Base-by-base conservation (phyloP, 2,888 invertebrate species). In the Cantharis flavilabris region DNA sequence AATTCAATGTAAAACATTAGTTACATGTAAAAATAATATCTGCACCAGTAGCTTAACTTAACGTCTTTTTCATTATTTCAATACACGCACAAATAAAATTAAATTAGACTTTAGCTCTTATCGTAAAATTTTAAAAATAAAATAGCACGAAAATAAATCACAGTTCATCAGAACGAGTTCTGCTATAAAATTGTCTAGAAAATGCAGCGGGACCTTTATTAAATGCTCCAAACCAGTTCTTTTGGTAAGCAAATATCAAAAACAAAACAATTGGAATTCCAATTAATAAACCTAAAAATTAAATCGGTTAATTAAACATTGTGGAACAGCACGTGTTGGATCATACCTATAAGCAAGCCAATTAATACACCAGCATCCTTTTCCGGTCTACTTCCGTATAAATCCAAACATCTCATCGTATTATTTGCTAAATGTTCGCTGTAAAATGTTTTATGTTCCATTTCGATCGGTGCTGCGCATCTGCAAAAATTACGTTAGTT, bases 171-270 rank as follows among this genome's bases (percentile, higher is more conserved):
- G 73, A 64, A 70, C 75, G 73, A 3, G 79, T 79, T 33, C 77
- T 77, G 23, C 92, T 93, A 88, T 96, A 96, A 86, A 94, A 93
- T 0, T 94, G 93, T 11, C 94, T 89, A 0, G 93, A 92, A 74
- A 91, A 92, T 28, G 91, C 90, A 0, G 91, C 90, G 0, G 93
- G 92, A 0, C 92, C 91, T 2, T 89, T 90, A 3, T 90, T 88
- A 69, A 91, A 88, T 83, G 91, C 88, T 0, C 90, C 90, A 86
- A 93, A 92, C 89, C 92, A 93, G 0, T 94, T 92, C 65, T 91
- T 91, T 77, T 92, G 90, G 90, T 94, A 91, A 1, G 87, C 92
- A 49, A 93, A 88, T 49, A 93, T 87, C 13, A 92, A 82, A 0
- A 90, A 89, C 11, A 95, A 85, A 79, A 92, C 90, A 10, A 94